phyloP scores from a whole-genome alignment of 2,888 invertebrate species.

The Patella caerulea region DNA sequence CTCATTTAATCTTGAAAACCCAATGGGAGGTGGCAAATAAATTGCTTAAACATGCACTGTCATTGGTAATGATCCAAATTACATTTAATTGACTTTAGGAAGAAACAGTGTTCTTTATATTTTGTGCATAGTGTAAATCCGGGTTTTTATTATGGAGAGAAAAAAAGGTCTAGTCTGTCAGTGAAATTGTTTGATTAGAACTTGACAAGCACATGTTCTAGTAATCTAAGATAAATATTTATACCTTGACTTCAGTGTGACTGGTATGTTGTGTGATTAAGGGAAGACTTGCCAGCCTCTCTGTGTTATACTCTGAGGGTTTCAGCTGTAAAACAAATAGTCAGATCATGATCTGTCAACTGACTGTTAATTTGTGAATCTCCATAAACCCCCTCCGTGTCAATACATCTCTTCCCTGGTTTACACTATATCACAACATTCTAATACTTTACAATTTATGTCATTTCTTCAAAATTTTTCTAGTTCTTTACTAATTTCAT shows the following conservation, averaged over 20 bases:
- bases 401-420: neutral
- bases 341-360: neutral
- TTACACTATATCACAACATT: no score
- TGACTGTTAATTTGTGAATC: neutral
- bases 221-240: constrained; percentile 1
- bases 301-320: neutral
- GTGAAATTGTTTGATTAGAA: neutral
- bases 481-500: no score
- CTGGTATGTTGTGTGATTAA: neutral
- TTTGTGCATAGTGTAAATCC: no score
- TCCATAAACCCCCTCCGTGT: neutral
- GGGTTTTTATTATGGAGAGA: no score
- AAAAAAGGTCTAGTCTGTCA: no score
- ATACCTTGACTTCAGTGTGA: neutral
- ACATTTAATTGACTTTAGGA: neutral
- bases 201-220: neutral
- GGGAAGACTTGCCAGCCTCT: neutral
- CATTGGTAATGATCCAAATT: neutral
- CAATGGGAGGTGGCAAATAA: neutral
- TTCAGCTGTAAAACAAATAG: neutral
- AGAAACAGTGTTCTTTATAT: no score
- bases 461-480: no score
- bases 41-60: neutral
- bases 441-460: no score
- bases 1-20: no score